phyloP scores from a whole-genome alignment of 2,888 invertebrate genomes.

The Onthophagus sagittarius region DNA sequence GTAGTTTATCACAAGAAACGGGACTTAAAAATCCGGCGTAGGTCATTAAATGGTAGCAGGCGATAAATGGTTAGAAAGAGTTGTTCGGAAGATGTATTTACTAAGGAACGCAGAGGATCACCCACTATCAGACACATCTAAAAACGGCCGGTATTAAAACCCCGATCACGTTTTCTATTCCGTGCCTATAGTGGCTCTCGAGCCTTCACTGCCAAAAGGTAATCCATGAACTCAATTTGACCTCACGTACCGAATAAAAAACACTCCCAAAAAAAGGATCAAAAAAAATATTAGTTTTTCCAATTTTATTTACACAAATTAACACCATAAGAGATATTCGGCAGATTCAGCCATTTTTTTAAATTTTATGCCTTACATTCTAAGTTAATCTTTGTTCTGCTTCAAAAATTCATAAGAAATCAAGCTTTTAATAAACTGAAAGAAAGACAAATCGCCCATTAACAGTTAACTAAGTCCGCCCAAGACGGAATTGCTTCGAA shows the following conservation, averaged over 20 bases:
- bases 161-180: neutral
- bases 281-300: neutral
- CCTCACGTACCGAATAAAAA: neutral
- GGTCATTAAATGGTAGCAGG: neutral
- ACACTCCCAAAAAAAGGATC: neutral
- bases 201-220: neutral
- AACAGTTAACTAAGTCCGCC: neutral
- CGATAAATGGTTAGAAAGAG: neutral
- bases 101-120: neutral
- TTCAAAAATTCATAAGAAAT: too few species aligned
- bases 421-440: too few species aligned
- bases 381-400: too few species aligned
- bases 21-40: neutral
- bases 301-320: neutral
- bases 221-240: neutral
- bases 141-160: neutral
- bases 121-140: neutral
- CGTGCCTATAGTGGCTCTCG: neutral
- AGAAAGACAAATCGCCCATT: neutral
- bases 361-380: too few species aligned
- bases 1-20: neutral
- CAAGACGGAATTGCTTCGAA: neutral
- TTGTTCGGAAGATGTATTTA: neutral
- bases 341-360: too few species aligned
- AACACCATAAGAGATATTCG: too few species aligned